Conservation (phyloP, 2,888 invertebrate species). For the Lasioglossum leucozonium region DNA sequence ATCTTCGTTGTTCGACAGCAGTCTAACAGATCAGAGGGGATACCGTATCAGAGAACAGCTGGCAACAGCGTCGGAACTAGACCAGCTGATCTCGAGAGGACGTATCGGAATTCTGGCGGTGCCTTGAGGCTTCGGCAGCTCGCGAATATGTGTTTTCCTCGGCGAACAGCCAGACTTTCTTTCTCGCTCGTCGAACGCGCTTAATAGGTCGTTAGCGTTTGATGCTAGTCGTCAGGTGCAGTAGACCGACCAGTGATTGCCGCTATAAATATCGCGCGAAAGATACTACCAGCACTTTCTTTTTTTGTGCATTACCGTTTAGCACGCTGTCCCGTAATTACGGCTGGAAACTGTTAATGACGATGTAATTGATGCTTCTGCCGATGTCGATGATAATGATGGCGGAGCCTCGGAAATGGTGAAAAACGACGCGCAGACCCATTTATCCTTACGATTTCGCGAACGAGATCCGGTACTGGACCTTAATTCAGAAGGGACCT, state of each 20-base stretch:
- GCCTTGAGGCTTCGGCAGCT: not conserved
- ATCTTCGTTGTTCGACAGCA: not conserved
- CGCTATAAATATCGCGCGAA: slow-evolving; percentile 28
- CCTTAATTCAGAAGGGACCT: not conserved
- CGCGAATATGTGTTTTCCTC: slow-evolving; percentile 3
- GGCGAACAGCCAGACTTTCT: slow-evolving; percentile 17
- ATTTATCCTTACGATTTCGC: not conserved
- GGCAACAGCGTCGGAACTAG: slow-evolving; percentile 16
- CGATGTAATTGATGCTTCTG: slow-evolving; percentile 18
- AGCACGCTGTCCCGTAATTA: slow-evolving; percentile 11
- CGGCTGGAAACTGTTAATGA: slow-evolving; percentile 16
- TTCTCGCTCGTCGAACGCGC: slow-evolving; percentile 14
- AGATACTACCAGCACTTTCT: slow-evolving; percentile 24
- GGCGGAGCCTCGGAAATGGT: not conserved
- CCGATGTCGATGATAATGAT: not conserved
- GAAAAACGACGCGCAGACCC: not conserved
- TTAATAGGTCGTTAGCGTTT: slow-evolving; percentile 31
- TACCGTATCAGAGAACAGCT: not conserved
- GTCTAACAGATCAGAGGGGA: not conserved
- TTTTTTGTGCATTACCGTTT: slow-evolving; percentile 18
- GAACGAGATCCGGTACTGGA: not conserved
- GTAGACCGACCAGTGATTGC: slow-evolving; percentile 18
- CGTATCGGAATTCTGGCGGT: not conserved
- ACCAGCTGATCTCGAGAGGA: slow-evolving; percentile 63
- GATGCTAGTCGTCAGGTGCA: slow-evolving; percentile 23